Conservation (phyloP, 1,140 invertebrate species). For the Lordiphosa clarofinis region DNA sequence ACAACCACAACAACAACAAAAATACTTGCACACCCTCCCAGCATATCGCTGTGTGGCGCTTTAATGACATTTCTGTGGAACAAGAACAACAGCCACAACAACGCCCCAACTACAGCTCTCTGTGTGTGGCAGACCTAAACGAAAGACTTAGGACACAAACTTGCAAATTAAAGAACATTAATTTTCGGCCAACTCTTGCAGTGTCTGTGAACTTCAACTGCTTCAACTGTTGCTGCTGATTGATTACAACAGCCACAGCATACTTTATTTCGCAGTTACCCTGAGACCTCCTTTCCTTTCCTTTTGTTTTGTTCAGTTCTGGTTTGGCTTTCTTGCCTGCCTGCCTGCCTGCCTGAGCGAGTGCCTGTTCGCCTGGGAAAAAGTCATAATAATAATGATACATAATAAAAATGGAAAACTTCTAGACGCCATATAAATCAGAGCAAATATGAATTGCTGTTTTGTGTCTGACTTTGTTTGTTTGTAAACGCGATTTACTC, state of each 20-base stretch:
- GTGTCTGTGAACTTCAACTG: slow-evolving; percentile 18
- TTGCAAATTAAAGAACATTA: slow-evolving; percentile 77
- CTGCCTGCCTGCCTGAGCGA: neutral
- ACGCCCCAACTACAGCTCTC: slow-evolving; percentile 18
- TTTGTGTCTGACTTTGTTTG: slow-evolving; percentile 28
- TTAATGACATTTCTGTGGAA: slow-evolving; percentile 75
- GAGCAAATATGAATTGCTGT: slow-evolving; percentile 34
- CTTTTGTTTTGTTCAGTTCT: slow-evolving; percentile 6
- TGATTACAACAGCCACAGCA: slow-evolving; percentile 53
- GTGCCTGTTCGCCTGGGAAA: slow-evolving; percentile 38
- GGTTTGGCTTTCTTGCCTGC: neutral
- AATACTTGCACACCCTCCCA: slow-evolving; percentile 46
- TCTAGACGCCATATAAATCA: slow-evolving; percentile 78
- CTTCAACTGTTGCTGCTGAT: slow-evolving; percentile 39
- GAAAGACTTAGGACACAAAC: slow-evolving; percentile 76
- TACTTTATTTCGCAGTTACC: too few species aligned
- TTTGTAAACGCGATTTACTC: slow-evolving; percentile 19
- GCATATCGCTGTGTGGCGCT: slow-evolving; percentile 48
- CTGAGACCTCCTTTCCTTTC: too few species aligned
- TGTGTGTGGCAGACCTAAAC: slow-evolving; percentile 64
- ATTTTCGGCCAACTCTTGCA: slow-evolving; percentile 51
- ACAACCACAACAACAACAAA: slow-evolving; percentile 5
- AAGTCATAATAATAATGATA: slow-evolving; percentile 75
- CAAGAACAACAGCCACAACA: slow-evolving; percentile 26
- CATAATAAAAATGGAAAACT: slow-evolving; percentile 78